Evolutionary conservation across 1,140 invertebrate species (phyloP).

Genomic region (Tetragonula clypearis): DNA sequence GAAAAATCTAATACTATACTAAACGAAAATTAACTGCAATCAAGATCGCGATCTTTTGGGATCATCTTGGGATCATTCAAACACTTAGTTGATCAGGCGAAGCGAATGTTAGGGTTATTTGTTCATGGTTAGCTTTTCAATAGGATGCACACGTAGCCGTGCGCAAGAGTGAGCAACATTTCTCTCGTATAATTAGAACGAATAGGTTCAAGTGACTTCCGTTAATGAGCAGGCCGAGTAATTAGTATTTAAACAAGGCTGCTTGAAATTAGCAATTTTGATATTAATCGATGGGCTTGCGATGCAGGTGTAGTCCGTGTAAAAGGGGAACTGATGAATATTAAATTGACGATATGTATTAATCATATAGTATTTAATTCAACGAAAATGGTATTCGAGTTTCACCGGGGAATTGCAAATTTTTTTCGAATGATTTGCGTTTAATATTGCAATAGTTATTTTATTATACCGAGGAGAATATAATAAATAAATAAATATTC

Average conservation of each 20-base stretch:
- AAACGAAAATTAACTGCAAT: no score
- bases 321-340: neutral
- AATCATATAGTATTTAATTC: neutral
- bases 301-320: neutral
- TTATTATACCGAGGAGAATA: neutral
- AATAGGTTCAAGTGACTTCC: neutral
- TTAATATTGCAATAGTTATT: neutral
- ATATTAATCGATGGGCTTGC: neutral
- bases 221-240: neutral
- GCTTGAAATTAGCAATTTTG: constrained; percentile 1
- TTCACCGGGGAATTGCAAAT: neutral
- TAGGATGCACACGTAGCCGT: no score
- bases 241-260: neutral
- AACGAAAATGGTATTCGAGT: neutral
- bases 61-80: no score
- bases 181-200: neutral
- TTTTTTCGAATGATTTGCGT: neutral
- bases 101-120: neutral
- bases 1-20: no score
- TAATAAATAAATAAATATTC: no score
- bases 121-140: neutral
- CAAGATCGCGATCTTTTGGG: no score
- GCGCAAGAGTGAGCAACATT: no score
- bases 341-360: neutral
- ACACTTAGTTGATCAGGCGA: neutral